phyloP scores from a whole-genome alignment of 2,797 vertebrate genomes.

The Benthosema pterotum region DNA sequence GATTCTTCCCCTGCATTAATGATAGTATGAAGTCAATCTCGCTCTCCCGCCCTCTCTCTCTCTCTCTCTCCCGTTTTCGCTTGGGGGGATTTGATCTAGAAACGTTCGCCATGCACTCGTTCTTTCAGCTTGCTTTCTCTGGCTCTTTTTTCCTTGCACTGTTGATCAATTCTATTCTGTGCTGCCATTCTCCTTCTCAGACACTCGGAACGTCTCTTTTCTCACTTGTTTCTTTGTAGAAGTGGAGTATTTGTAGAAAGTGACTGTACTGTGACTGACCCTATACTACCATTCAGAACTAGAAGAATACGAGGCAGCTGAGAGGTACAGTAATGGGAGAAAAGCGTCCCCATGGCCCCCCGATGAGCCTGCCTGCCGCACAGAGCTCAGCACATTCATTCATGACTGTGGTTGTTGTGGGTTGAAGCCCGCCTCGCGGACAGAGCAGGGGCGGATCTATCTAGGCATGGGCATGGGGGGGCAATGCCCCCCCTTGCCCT shows the following conservation, averaged over 20 bases:
- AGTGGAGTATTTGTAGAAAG: slow-evolving; percentile 39
- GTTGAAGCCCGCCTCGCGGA: slow-evolving; percentile 37
- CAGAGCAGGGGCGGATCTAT: too few relatives aligned
- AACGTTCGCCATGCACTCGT: slow-evolving; percentile 23
- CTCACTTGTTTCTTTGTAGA: slow-evolving; percentile 1
- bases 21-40: slow-evolving; percentile 27
- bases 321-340: slow-evolving; percentile 46
- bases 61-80: slow-evolving; percentile 11
- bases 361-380: too few relatives aligned
- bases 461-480: too few relatives aligned
- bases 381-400: slow-evolving; percentile 67
- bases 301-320: slow-evolving; percentile 2
- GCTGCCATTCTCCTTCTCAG: not conserved
- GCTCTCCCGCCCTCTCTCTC: slow-evolving; percentile 15
- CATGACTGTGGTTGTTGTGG: slow-evolving; percentile 68
- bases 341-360: slow-evolving; percentile 40
- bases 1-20: slow-evolving; percentile 40
- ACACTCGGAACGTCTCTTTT: too few relatives aligned
- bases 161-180: slow-evolving; percentile 19
- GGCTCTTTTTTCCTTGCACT: slow-evolving; percentile 1
- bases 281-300: slow-evolving; percentile 19
- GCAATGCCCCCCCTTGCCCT: too few relatives aligned
- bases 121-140: slow-evolving; percentile 24
- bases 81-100: slow-evolving; percentile 27
- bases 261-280: slow-evolving; percentile 19